Evolutionary conservation across 2,888 invertebrate genomes (phyloP).

Genomic region (Lochmaea capreae): DNA sequence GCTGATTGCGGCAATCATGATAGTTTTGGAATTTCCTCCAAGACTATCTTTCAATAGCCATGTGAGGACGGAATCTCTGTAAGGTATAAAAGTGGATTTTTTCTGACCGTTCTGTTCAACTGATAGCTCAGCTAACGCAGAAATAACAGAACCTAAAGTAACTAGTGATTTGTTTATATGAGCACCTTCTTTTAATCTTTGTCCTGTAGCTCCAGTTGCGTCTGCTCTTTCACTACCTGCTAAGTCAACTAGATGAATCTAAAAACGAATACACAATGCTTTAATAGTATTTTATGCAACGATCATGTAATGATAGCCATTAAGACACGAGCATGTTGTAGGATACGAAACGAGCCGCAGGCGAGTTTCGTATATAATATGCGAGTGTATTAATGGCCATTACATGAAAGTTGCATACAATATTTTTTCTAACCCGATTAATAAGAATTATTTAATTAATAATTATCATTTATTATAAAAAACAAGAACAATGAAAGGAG

Average conservation of each 20-base stretch:
- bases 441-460: too few relatives aligned
- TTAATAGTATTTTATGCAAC: too few relatives aligned
- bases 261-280: constrained; percentile 19
- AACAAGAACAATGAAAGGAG: too few relatives aligned
- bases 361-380: too few relatives aligned
- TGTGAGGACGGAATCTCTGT: constrained; percentile 88
- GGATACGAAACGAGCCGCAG: too few relatives aligned
- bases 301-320: too few relatives aligned
- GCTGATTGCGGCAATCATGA: constrained; percentile 88
- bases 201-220: constrained; percentile 90
- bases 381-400: too few relatives aligned
- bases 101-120: constrained; percentile 56
- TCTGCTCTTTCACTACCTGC: constrained; percentile 92
- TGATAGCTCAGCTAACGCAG: constrained; percentile 81
- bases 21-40: constrained; percentile 91
- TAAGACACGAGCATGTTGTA: too few relatives aligned
- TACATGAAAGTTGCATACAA: too few relatives aligned
- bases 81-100: constrained; percentile 79
- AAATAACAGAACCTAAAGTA: constrained; percentile 88
- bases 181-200: constrained; percentile 89
- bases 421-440: too few relatives aligned
- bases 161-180: constrained; percentile 92
- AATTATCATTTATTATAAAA: too few relatives aligned
- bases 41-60: constrained; percentile 90
- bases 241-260: constrained; percentile 86